phyloP scores from a whole-genome alignment of 2,797 vertebrate genomes.

The Urocyon cinereoargenteus region DNA sequence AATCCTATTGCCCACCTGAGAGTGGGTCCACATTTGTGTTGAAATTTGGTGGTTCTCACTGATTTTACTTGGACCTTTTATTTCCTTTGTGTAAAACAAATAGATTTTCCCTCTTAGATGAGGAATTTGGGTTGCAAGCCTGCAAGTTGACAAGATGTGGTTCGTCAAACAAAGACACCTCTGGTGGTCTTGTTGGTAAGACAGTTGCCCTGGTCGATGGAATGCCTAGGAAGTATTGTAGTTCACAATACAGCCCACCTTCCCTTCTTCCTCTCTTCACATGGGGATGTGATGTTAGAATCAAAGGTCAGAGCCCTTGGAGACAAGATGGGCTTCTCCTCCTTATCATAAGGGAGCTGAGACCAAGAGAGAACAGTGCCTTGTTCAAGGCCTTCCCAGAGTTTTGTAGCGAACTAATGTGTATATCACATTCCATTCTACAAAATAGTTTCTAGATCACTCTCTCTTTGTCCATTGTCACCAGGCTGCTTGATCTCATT shows the following conservation, averaged over 20 bases:
- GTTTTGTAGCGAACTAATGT: neutral
- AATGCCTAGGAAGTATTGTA: neutral
- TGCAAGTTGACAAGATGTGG: neutral
- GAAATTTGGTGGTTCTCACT: neutral
- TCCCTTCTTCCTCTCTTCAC: neutral
- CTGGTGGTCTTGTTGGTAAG: neutral
- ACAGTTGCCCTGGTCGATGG: neutral
- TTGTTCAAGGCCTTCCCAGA: neutral
- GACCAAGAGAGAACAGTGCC: neutral
- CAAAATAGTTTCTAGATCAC: neutral
- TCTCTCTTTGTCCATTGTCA: neutral
- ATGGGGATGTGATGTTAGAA: neutral
- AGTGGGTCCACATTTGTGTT: neutral
- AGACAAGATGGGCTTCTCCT: neutral
- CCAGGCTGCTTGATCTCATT: neutral
- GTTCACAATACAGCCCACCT: neutral
- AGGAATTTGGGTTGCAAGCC: neutral
- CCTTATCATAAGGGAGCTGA: neutral
- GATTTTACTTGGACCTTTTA: neutral
- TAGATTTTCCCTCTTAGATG: neutral
- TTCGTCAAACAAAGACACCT: neutral
- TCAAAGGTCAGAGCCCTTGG: neutral
- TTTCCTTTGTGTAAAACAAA: conserved; percentile 23
- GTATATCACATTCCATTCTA: neutral
- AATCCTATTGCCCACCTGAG: neutral